Percentiles rank a stretch among this genome's conserved stretches.
phyloP scores from a whole-genome alignment of 2,797 vertebrate species.

The Enoplosus armatus region DNA sequence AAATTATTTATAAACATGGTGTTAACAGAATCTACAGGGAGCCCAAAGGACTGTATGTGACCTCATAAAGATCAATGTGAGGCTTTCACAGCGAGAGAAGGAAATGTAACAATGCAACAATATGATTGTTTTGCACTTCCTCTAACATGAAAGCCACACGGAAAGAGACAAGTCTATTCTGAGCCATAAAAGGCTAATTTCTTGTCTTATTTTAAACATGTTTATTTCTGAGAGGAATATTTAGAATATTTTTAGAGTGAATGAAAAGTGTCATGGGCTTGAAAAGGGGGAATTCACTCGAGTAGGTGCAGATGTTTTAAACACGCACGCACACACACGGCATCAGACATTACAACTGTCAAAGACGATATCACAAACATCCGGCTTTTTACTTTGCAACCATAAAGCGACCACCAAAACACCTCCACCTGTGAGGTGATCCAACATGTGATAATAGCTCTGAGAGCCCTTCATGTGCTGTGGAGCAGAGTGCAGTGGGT shows the following conservation, averaged over 20 bases:
- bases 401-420: slow-evolving; percentile 65
- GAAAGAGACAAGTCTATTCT: slow-evolving; percentile 83
- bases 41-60: slow-evolving; percentile 69
- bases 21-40: slow-evolving; percentile 60
- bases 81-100: slow-evolving; percentile 83
- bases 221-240: slow-evolving; percentile 84
- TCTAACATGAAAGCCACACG: slow-evolving; percentile 86
- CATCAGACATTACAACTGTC: slow-evolving; percentile 27
- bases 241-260: slow-evolving; percentile 83
- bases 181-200: slow-evolving; percentile 83
- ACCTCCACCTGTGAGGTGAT: slow-evolving; percentile 73
- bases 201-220: slow-evolving; percentile 83
- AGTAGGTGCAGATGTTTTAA: slow-evolving; percentile 54
- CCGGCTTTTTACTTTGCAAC: slow-evolving; percentile 66
- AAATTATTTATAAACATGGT: slow-evolving; percentile 61
- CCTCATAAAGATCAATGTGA: slow-evolving; percentile 86
- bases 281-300: slow-evolving; percentile 59
- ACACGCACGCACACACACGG: slow-evolving; percentile 22
- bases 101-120: slow-evolving; percentile 92
- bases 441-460: slow-evolving; percentile 65
- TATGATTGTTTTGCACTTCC: slow-evolving; percentile 88
- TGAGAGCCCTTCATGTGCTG: slow-evolving; percentile 68
- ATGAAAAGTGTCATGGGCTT: slow-evolving; percentile 74
- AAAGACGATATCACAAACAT: slow-evolving; percentile 72
- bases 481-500: slow-evolving; percentile 57